Base-by-base conservation (phyloP, 2,888 invertebrate species). In the Leptodirus hochenwartii region DNA sequence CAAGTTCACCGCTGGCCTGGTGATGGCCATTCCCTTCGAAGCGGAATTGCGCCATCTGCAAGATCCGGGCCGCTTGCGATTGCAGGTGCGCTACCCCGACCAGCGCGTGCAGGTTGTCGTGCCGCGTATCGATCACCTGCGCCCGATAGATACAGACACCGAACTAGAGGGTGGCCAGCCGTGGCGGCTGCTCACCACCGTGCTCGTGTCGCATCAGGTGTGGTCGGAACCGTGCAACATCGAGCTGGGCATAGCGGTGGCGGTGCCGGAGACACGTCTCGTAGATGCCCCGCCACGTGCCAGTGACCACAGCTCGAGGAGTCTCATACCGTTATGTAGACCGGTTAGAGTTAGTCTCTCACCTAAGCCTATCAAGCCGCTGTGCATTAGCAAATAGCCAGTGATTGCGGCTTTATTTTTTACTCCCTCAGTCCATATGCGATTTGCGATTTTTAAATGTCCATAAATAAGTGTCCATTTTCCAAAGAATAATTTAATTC, bases 171-270 rank as follows among this genome's bases (percentile, higher is more conserved):
- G 61, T 39, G 67, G 65, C 1, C 60, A 65, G 34, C 66, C 67
- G 48, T 61, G 69, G 39, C 64, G 88, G 9, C 60, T 95, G 13
- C 62, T 82, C 16, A 88, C 91, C 1, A 82, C 80, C 2, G 84
- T 91, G 8, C 58, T 90, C 23, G 64, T 95, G 14, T 91, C 91
- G 0, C 87, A 88, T 54, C 80, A 81, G 42, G 84, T 87, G 12
- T 87, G 87, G 87, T 82, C 85, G 32, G 90, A 90, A 54, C 77
- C 87, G 0, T 84, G 85, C 41, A 79, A 80, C 33, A 79, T 90
- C 12, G 85, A 88, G 47, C 72, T 90, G 34, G 77, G 76, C 4
- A 63, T 90, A 22, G 85, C 84, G 22, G 57, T 90, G 25, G 75
- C 84, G 4, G 74, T 84, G 24, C 64, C 67, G 1, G 67, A 68